phyloP scores from a whole-genome alignment of 37 sponge, comb jelly and placozoan species.

The Crambe crambe region DNA sequence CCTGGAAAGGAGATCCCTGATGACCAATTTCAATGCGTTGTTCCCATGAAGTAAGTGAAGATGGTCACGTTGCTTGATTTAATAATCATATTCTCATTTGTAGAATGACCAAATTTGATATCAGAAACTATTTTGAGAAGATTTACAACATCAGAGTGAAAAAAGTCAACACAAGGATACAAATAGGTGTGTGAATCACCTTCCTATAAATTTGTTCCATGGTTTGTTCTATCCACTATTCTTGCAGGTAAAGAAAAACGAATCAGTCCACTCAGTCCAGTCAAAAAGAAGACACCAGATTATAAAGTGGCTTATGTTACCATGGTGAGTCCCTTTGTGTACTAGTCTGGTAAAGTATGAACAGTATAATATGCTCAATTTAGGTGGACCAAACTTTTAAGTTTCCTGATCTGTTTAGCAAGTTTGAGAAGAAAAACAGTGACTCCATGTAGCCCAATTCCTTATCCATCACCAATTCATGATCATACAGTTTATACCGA shows the following conservation, averaged over 20 bases:
- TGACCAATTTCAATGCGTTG: constrained; percentile 72
- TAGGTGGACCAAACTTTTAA: constrained; percentile 53
- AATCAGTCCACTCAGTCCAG: neutral
- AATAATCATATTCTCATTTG: neutral
- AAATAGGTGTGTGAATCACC: constrained; percentile 49
- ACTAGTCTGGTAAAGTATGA: too few species aligned
- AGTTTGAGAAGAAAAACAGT: constrained; percentile 5
- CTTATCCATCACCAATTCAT: neutral
- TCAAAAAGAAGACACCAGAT: constrained; percentile 52
- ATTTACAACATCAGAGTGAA: constrained; percentile 79
- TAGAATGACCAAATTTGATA: constrained; percentile 93
- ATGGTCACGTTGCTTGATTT: neutral
- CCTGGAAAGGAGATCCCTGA: constrained; percentile 70
- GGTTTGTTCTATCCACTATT: neutral
- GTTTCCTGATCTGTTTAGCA: constrained; percentile 61
- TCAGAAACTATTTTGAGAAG: constrained; percentile 84
- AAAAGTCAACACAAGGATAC: constrained; percentile 88
- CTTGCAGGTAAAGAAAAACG: neutral
- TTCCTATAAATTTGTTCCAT: neutral
- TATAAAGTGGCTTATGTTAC: constrained; percentile 81
- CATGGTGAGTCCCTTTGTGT: constrained; percentile 64
- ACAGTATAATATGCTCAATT: too few species aligned
- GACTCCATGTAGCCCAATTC: neutral
- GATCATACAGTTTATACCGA: too few species aligned
- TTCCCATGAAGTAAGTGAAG: constrained; percentile 80